Conservation (phyloP, 2,113 vertebrate genomes). For the Colossoma macropomum region DNA sequence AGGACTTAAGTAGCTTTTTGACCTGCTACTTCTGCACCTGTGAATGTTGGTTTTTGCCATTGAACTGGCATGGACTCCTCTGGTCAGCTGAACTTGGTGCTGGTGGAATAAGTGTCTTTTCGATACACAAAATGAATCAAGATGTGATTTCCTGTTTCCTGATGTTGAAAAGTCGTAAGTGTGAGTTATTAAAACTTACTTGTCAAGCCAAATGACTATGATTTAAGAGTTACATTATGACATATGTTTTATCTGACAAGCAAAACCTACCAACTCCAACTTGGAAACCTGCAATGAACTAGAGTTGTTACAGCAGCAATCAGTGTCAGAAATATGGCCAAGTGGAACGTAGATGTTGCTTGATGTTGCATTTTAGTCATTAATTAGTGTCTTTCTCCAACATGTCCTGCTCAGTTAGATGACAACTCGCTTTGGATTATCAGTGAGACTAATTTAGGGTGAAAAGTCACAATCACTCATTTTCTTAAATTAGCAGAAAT, state of each 20-base stretch:
- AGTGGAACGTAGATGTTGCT: constrained; percentile 22
- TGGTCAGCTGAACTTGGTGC: too few species aligned
- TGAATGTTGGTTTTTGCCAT: too few species aligned
- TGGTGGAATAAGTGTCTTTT: too few species aligned
- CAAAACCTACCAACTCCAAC: neutral
- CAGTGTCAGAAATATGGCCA: constrained; percentile 11
- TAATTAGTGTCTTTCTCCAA: constrained; percentile 26
- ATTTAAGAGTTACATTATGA: neutral
- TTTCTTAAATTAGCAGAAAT: constrained; percentile 19
- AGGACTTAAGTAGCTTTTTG: too few species aligned
- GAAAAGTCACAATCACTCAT: neutral
- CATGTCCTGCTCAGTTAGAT: neutral
- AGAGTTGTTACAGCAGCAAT: neutral
- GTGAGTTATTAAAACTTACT: neutral
- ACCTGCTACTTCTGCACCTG: too few species aligned
- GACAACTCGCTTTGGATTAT: neutral
- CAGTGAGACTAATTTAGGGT: constrained; percentile 14
- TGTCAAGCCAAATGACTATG: neutral
- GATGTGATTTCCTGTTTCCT: too few species aligned
- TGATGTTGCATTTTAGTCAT: neutral
- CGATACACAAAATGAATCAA: too few species aligned
- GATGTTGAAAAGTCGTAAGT: too few species aligned
- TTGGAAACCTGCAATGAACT: neutral
- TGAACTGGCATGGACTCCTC: too few species aligned
- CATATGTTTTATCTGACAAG: neutral